Base-by-base conservation (phyloP, 1,140 invertebrate genomes). In the Phymastichus coffea region DNA sequence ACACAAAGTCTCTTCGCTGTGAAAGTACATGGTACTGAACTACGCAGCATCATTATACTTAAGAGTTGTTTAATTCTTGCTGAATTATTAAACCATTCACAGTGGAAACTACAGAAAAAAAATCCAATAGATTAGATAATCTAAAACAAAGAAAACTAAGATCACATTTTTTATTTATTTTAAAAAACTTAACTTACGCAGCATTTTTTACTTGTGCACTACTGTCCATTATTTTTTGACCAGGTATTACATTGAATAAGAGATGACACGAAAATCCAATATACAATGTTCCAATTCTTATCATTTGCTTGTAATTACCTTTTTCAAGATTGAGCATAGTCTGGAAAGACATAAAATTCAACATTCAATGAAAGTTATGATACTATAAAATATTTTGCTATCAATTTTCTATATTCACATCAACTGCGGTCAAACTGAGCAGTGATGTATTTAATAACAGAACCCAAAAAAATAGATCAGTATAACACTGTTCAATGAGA, bases 401-500 rank as follows among this genome's bases (percentile, higher is more conserved):
- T 6, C 8, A n/a, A 2, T 15, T 3, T 28, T 7, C 4, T 26
- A 22, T 28, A 47, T 2, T 51, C 37, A 51, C 48, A 37, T 35
- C 48, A 12, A 51, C 48, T 14, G 30, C 30, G 20, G 48, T 26
- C 14, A 51, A 51, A 19, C 48, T 51, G 2, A 51, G 6, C 14
- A 51, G n/a, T 12, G 20, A 12, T 4, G 48, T 37, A n/a, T 37
- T 37, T 0, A 37, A 8, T 1, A 12, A n/a, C 12, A 51, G 17
- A 15, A 51, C 17, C 2, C 14, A 19, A 35, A 37, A 51, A 26
- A 20, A 51, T 8, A n/a, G 12, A 22, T 20, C 10, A 9, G 48
- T 19, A 17, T 35, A 51, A 23, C 48, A 35, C 8, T 51, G 28
- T 20, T 51, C 48, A 17, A 51, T 51, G 6, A 51, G 33, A 51